A percentile compares a stretch with the other conserved stretches of the same genome.
Evolutionary conservation across 2,797 vertebrate species (phyloP).

Genomic region (Alca torda): DNA sequence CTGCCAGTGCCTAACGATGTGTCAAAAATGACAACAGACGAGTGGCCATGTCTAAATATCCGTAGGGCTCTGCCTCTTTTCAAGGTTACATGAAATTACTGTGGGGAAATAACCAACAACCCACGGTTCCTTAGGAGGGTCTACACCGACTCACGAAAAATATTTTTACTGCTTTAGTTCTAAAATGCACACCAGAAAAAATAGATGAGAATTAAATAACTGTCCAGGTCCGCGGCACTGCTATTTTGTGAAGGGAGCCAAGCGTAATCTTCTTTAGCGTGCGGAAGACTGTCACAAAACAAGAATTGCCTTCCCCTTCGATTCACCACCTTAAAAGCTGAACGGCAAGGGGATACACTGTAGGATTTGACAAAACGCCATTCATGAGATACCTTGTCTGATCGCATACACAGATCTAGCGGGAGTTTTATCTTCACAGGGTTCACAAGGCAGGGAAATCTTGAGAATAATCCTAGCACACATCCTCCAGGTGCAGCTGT

Average conservation of each 20-base stretch:
- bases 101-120: not conserved
- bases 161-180: not conserved
- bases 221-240: not conserved
- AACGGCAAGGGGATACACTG: not conserved
- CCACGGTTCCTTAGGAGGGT: not conserved
- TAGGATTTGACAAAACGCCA: slow-evolving; percentile 18
- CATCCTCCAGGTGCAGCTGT: not conserved
- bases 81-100: not conserved
- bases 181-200: not conserved
- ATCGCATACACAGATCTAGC: not conserved
- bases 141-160: not conserved
- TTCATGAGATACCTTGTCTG: not conserved
- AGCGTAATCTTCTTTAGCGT: not conserved
- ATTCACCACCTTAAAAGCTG: not conserved
- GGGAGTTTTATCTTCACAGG: not conserved
- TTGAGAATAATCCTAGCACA: not conserved
- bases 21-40: not conserved
- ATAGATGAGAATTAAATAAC: not conserved
- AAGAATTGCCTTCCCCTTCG: not conserved
- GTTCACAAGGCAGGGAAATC: not conserved
- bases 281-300: not conserved
- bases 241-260: not conserved
- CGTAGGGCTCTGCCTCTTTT: not conserved
- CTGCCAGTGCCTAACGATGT: not conserved
- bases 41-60: not conserved